Evolutionary conservation across 2,888 invertebrate species (phyloP).

Genomic region (Agonopterix heracliana): DNA sequence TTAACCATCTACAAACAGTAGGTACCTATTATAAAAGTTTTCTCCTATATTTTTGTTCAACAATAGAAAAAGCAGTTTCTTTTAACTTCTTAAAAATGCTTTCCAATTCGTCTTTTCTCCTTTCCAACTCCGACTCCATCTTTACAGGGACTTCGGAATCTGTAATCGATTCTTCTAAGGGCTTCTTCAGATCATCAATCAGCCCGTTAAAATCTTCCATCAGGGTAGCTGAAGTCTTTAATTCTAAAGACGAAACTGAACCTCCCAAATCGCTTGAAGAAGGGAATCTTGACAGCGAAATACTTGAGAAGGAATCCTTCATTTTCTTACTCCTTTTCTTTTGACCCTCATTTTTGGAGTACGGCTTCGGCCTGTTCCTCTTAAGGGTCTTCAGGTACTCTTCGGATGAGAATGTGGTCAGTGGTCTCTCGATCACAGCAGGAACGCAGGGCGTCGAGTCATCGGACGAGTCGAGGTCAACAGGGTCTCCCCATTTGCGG

Average conservation of each 20-base stretch:
- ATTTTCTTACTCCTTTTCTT: constrained; percentile 17
- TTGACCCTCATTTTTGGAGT: constrained; percentile 21
- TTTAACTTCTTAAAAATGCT: constrained; percentile 19
- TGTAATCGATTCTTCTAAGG: neutral
- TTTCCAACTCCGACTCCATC: constrained; percentile 17
- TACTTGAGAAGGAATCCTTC: constrained; percentile 31
- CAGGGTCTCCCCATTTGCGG: constrained; percentile 44
- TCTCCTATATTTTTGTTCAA: constrained; percentile 18
- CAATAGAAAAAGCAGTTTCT: constrained; percentile 17
- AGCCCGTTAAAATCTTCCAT: constrained; percentile 8
- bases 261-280: constrained; percentile 20
- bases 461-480: constrained; percentile 37
- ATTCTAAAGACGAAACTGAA: constrained; percentile 9
- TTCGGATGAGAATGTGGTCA: constrained; percentile 47
- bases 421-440: constrained; percentile 32
- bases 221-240: neutral
- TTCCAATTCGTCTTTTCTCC: constrained; percentile 8
- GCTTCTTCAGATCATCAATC: constrained; percentile 12
- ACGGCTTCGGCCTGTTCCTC: constrained; percentile 26
- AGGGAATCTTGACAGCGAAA: constrained; percentile 32
- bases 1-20: no score
- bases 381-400: constrained; percentile 31
- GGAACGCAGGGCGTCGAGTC: constrained; percentile 28
- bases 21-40: neutral
- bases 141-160: neutral